Conservation (phyloP, 2,797 vertebrate species). For the Thalassophryne amazonica region DNA sequence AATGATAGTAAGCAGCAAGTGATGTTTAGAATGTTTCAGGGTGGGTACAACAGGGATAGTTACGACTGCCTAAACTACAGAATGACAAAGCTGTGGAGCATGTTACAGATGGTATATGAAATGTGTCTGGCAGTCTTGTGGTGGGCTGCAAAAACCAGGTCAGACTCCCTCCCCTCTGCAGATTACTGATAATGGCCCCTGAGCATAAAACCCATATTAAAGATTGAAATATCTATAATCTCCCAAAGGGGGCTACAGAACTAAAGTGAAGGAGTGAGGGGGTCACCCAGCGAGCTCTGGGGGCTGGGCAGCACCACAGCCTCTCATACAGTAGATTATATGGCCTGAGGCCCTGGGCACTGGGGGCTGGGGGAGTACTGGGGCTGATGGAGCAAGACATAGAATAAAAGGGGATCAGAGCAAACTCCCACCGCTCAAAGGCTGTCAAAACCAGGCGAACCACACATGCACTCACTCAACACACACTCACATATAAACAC, state of each 20-base stretch:
- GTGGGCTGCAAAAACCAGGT: slow-evolving; percentile 76
- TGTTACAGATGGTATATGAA: slow-evolving; percentile 77
- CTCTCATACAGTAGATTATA: slow-evolving; percentile 71
- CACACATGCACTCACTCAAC: slow-evolving; percentile 29
- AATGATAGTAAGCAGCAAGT: too few relatives aligned
- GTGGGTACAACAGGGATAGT: too few relatives aligned
- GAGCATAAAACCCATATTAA: slow-evolving; percentile 80
- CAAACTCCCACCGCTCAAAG: slow-evolving; percentile 62
- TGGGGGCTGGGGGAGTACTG: slow-evolving; percentile 47
- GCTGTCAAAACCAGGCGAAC: slow-evolving; percentile 62
- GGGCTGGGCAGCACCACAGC: slow-evolving; percentile 46
- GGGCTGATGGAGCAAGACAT: slow-evolving; percentile 64
- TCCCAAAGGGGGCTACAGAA: slow-evolving; percentile 74
- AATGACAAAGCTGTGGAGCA: slow-evolving; percentile 57
- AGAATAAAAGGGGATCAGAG: slow-evolving; percentile 68
- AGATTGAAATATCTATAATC: slow-evolving; percentile 83
- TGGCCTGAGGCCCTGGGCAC: slow-evolving; percentile 54
- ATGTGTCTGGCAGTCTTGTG: slow-evolving; percentile 67
- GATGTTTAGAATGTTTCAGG: too few relatives aligned
- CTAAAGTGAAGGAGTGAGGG: slow-evolving; percentile 71
- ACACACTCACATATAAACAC: slow-evolving; percentile 14
- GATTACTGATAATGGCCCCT: slow-evolving; percentile 81
- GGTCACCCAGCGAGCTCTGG: slow-evolving; percentile 67
- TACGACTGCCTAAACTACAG: slow-evolving; percentile 14
- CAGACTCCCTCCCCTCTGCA: slow-evolving; percentile 72